Evolutionary conservation across 2,113 vertebrate species (phyloP).

Genomic region (Hylia prasina): DNA sequence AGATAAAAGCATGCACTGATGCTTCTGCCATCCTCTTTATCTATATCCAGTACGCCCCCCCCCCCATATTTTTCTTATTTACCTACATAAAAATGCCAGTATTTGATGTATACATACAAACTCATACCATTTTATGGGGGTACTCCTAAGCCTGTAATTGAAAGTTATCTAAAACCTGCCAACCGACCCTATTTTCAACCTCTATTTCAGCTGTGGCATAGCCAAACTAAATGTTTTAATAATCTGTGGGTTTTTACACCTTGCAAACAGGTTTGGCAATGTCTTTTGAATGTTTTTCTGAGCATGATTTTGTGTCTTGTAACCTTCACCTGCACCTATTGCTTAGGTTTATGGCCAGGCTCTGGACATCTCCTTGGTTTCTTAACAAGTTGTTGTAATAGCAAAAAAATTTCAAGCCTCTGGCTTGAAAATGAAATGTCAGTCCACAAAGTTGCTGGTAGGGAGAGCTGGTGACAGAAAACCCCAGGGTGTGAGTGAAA

Average conservation of each 20-base stretch:
- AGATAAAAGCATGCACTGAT: background rate
- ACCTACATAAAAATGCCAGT: background rate
- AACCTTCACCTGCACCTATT: background rate
- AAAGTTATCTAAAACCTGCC: background rate
- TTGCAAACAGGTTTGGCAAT: background rate
- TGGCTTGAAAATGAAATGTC: constrained; percentile 26
- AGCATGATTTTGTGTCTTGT: background rate
- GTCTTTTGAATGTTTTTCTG: background rate
- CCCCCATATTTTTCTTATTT: background rate
- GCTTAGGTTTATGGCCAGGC: background rate
- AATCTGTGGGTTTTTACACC: background rate
- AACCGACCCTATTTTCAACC: background rate
- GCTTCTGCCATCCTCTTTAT: background rate
- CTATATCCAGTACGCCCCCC: background rate
- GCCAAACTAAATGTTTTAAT: background rate
- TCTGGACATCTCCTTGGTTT: background rate
- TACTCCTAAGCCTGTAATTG: background rate
- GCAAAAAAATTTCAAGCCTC: constrained; percentile 39
- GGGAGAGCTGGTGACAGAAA: constrained; percentile 36
- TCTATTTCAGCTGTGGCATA: background rate
- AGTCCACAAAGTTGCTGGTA: background rate
- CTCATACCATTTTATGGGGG: background rate
- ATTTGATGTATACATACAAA: background rate
- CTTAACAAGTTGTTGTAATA: constrained; percentile 12
- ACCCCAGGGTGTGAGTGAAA: constrained; percentile 10